Evolutionary conservation across 2,113 vertebrate genomes (phyloP), one percentile per base, ranked within the genome.

Genomic region (Entomyzon cyanotis): DNA sequence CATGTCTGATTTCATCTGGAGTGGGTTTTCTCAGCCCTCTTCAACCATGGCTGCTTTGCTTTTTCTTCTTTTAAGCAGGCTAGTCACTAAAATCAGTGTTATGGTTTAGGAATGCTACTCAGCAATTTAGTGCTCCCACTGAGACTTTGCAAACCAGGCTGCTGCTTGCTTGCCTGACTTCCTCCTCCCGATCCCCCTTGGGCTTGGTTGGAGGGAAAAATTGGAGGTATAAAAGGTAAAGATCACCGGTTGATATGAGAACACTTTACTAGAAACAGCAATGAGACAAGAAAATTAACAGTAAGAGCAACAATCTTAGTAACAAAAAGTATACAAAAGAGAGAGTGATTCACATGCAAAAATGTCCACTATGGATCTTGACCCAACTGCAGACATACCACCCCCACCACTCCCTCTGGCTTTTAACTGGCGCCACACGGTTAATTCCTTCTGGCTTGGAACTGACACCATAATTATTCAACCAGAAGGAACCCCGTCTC

Each of bases 151-250:
- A 67, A 74, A 67, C 41, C 25, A 22, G 39, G 16, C 20, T 75
- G 33, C 44, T 59, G 33, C 16, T 60, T 39, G 11, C 33, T 70
- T 68, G 27, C 7, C 27, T 37, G 10, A 2, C 16, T 67, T 59
- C 4, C 3, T 39, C 23, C 11, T n/a, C 12, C 52, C 19, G 5
- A 37, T 7, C 10, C 2, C 1, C 11, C 46, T 33, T 59, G 28
- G 10, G 28, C 46, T 67, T 19, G 18, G 35, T 50, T 81, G 33
- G 59, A 64, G 27, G 59, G 52, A 58, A 74, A 44, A 74, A 59
- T 22, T 49, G 15, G 21, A 37, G 44, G 37, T 23, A 81, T 8
- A 37, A n/a, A 52, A 37, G 37, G 37, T 65, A 37, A 65, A 37
- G 22, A 64, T 56, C 31, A 49, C 20, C 30, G 35, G 22, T 7